Percentiles rank a stretch among this genome's conserved stretches.
These are phyloP conservation scores for Sitobion miscanthi DNA, from an alignment of 1,140 invertebrate genomes.

Conservation along the genomic window DNA sequence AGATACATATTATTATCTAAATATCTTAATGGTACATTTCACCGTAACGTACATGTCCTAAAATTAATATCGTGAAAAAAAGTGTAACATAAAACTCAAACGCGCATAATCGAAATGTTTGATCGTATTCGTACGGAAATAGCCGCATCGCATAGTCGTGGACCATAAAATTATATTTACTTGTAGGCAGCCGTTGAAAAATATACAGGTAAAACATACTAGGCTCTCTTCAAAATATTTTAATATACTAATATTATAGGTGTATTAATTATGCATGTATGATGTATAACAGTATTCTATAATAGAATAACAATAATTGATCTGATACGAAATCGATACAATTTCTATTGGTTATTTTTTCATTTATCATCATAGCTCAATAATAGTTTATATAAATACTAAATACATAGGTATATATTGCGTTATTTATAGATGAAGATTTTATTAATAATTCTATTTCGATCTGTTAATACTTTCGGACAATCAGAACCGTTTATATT, in stretches of 20 bases:
- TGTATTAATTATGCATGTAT: neutral
- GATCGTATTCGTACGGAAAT: neutral
- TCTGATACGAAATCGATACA: neutral
- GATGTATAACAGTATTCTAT: neutral
- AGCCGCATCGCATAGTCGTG: neutral
- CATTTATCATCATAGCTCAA: neutral
- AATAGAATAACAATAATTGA: neutral
- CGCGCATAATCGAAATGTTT: neutral
- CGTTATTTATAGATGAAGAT: neutral
- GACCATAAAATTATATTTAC: neutral
- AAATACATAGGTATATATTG: neutral
- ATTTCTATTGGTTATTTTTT: slow-evolving; percentile 19
- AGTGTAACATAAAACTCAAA: neutral
- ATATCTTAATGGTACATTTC: neutral
- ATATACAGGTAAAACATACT: neutral
- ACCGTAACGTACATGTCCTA: neutral
- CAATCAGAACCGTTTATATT: neutral
- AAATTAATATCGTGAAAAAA: neutral
- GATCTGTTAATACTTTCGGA: neutral
- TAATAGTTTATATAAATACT: neutral
- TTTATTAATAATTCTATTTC: neutral
- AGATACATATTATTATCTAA: neutral
- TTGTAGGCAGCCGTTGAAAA: neutral
- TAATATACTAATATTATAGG: neutral
- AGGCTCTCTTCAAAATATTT: neutral